These are phyloP conservation scores for Ploceus nigricollis DNA, from an alignment of 2,113 vertebrate species.

Conservation along the genomic window DNA sequence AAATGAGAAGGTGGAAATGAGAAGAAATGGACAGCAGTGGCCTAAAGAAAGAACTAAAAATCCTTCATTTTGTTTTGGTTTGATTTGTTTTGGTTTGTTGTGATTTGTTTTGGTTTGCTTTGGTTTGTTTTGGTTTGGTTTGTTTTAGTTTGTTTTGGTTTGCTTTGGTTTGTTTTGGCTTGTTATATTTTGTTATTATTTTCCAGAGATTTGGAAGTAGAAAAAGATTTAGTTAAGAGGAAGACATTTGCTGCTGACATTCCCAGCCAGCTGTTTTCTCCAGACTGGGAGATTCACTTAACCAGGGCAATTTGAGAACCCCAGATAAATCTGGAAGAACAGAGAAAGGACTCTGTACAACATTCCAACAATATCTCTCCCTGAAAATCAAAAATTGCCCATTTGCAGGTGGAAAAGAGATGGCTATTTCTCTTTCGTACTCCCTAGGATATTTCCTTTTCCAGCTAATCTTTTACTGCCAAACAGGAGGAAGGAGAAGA, in stretches of 20 bases:
- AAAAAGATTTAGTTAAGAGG: background rate
- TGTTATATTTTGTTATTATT: background rate
- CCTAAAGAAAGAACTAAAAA: background rate
- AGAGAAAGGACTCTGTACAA: background rate
- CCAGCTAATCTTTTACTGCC: background rate
- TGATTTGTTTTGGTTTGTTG: background rate
- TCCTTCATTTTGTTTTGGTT: background rate
- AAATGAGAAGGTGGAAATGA: background rate
- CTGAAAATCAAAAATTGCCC: background rate
- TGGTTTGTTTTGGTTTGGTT: background rate
- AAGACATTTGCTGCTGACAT: background rate
- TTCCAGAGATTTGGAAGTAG: background rate
- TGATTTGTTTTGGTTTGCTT: fast-evolving
- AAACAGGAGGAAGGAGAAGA: background rate
- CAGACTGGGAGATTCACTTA: background rate
- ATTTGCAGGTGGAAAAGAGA: background rate
- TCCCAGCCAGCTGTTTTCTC: background rate
- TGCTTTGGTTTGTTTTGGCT: background rate
- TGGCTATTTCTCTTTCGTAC: background rate
- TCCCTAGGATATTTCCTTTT: background rate
- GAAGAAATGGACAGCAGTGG: background rate
- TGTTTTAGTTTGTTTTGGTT: fast-evolving
- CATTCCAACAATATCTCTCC: background rate
- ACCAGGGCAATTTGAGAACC: background rate
- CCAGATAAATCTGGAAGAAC: background rate